Evolutionary conservation across 2,797 vertebrate species (phyloP).

Genomic region (Molossus molossus): DNA sequence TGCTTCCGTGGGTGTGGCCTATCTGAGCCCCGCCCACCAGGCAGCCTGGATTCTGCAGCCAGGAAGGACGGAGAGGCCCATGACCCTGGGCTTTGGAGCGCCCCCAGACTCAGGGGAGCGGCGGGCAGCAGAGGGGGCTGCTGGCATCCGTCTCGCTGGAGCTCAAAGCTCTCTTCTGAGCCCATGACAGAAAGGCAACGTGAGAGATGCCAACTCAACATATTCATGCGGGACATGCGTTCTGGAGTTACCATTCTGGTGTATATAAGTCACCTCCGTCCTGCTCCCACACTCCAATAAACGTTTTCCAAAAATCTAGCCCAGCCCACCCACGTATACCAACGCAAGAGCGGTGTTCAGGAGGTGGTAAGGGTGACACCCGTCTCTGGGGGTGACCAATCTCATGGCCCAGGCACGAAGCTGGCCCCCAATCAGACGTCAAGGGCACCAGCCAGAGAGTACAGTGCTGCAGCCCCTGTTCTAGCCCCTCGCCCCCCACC

Average conservation of each 20-base stretch:
- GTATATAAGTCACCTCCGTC: too few species aligned
- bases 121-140: fast-evolving
- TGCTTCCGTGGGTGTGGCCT: neutral
- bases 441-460: fast-evolving
- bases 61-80: fast-evolving
- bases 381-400: fast-evolving
- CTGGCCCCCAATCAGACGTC: neutral
- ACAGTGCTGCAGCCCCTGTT: fast-evolving
- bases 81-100: fast-evolving
- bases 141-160: fast-evolving
- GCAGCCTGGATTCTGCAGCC: fast-evolving
- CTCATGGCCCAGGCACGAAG: fast-evolving
- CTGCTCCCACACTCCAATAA: too few species aligned
- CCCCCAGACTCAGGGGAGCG: fast-evolving
- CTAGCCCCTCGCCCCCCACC: neutral
- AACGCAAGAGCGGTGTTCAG: neutral
- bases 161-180: neutral
- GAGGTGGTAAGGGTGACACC: fast-evolving
- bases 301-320: too few species aligned
- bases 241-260: neutral
- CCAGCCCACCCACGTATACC: fast-evolving
- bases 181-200: neutral
- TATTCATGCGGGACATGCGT: fast-evolving
- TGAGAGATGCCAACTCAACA: neutral
- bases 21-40: fast-evolving